These are phyloP conservation scores for Diarsia dahlii DNA, from an alignment of 2,888 invertebrate genomes.

Conservation along the genomic window DNA sequence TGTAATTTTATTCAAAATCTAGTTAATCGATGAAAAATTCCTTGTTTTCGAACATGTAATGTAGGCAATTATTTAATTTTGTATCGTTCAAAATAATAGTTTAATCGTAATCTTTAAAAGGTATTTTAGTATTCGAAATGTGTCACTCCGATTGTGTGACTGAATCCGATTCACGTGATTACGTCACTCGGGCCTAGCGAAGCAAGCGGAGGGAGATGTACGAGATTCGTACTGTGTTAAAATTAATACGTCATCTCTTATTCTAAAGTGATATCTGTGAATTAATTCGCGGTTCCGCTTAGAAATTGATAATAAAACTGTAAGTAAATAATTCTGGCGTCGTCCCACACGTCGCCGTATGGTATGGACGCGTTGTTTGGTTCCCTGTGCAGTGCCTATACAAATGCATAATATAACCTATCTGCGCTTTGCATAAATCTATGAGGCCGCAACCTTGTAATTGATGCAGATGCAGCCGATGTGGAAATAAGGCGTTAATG, in stretches of 20 bases:
- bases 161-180: constrained; percentile 70
- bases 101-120: background rate
- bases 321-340: constrained; percentile 80
- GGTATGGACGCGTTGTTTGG: constrained; percentile 85
- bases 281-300: constrained; percentile 75
- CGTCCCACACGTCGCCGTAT: constrained; percentile 69
- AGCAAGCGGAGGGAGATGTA: constrained; percentile 84
- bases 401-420: constrained; percentile 90
- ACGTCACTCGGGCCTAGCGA: constrained; percentile 86
- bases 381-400: constrained; percentile 86
- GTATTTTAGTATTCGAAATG: constrained; percentile 37
- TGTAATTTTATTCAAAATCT: background rate
- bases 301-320: constrained; percentile 78
- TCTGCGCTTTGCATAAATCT: constrained; percentile 86
- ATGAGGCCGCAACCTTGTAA: constrained; percentile 85
- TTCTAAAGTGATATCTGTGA: constrained; percentile 78
- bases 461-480: constrained; percentile 82
- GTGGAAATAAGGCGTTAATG: constrained; percentile 81
- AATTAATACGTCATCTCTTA: constrained; percentile 88
- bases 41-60: accelerated
- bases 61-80: background rate
- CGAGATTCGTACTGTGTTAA: constrained; percentile 84
- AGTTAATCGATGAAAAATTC: too few relatives aligned
- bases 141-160: constrained; percentile 54
- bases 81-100: background rate